These are phyloP conservation scores for Pyralis farinalis DNA, from an alignment of 2,888 invertebrate genomes.

Conservation along the genomic window DNA sequence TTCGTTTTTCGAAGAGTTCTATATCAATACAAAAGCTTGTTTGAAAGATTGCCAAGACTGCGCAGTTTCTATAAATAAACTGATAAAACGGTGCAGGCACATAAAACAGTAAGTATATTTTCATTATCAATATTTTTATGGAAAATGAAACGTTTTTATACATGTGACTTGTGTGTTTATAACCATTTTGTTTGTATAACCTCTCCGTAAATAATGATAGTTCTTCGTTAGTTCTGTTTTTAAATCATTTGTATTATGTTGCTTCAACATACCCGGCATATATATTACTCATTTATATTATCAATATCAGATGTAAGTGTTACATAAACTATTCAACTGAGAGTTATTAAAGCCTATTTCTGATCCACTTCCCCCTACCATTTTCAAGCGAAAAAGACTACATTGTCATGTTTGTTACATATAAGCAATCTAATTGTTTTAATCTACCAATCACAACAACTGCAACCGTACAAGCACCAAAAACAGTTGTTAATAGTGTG, in stretches of 20 bases:
- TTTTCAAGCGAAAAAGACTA: too few relatives aligned
- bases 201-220: not conserved
- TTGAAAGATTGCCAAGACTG: constrained; percentile 75
- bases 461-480: too few relatives aligned
- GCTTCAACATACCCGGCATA: too few relatives aligned
- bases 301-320: too few relatives aligned
- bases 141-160: not conserved
- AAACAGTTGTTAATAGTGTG: too few relatives aligned
- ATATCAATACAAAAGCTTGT: constrained; percentile 62
- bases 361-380: too few relatives aligned
- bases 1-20: constrained; percentile 71
- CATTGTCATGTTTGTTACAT: too few relatives aligned
- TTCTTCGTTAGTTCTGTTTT: constrained; percentile 5
- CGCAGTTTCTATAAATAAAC: constrained; percentile 73
- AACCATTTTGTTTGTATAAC: not conserved
- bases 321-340: too few relatives aligned
- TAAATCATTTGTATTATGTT: not conserved
- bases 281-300: too few relatives aligned
- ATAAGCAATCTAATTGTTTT: too few relatives aligned
- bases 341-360: too few relatives aligned
- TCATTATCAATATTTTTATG: constrained; percentile 23
- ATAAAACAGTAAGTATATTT: constrained; percentile 66
- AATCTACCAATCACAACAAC: too few relatives aligned
- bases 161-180: not conserved
- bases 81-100: constrained; percentile 71